Conservation (phyloP, 2,113 vertebrate species). For the Chionis minor region DNA sequence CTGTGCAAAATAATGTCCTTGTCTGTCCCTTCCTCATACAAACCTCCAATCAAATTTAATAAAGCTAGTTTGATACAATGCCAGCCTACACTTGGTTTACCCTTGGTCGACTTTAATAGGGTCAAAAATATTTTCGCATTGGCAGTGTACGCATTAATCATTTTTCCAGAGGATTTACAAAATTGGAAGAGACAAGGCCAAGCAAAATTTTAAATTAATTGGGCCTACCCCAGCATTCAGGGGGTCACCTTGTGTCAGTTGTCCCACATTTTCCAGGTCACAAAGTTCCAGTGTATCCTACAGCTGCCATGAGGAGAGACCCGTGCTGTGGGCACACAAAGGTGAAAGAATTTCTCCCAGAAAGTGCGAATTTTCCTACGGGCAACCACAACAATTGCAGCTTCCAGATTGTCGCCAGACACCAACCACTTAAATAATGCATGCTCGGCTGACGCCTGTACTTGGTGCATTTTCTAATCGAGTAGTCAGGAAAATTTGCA, state of each 20-base stretch:
- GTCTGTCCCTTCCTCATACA: conserved; percentile 86
- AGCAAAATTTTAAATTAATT: conserved; percentile 96
- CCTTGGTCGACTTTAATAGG: conserved; percentile 98
- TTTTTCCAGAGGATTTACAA: conserved; percentile 95
- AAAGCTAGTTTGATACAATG: conserved; percentile 94
- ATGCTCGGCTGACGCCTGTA: conserved; percentile 74
- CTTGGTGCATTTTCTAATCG: conserved; percentile 79
- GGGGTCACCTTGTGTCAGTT: conserved; percentile 86
- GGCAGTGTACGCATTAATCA: conserved; percentile 93
- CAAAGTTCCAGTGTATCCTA: conserved; percentile 79
- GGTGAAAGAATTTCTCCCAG: conserved; percentile 85
- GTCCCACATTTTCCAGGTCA: conserved; percentile 89
- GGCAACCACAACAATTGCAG: conserved; percentile 78
- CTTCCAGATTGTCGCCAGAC: conserved; percentile 80
- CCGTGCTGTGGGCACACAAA: conserved; percentile 79
- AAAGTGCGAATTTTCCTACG: conserved; percentile 81
- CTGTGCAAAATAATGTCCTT: conserved; percentile 94
- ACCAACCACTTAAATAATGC: conserved; percentile 83
- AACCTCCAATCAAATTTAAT: conserved; percentile 96
- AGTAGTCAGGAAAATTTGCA: conserved; percentile 80
- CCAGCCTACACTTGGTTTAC: conserved; percentile 95
- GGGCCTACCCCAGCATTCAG: conserved; percentile 83
- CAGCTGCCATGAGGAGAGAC: conserved; percentile 79
- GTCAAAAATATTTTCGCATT: conserved; percentile 98
- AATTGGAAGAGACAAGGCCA: conserved; percentile 93